Evolutionary conservation across 1,140 invertebrate genomes (phyloP).

Genomic region (Homalodisca vitripennis): DNA sequence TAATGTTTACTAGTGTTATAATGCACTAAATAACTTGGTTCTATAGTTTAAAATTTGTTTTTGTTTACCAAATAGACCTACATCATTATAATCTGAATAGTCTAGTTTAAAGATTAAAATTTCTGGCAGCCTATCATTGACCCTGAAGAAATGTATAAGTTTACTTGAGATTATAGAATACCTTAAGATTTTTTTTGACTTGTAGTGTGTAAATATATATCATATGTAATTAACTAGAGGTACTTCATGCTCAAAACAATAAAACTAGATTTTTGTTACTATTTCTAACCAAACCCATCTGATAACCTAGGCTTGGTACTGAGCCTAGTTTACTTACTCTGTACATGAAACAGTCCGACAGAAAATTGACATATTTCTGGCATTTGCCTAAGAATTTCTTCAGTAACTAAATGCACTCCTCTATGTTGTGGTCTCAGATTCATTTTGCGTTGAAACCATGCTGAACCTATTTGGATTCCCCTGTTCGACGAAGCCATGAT

Average conservation of each 20-base stretch:
- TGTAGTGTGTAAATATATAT: too few relatives aligned
- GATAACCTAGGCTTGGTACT: constrained; percentile 28
- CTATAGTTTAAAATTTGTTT: too few relatives aligned
- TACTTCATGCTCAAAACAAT: background rate
- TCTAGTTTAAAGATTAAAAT: too few relatives aligned
- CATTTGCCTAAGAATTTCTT: constrained; percentile 90
- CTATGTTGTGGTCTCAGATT: constrained; percentile 91
- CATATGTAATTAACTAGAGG: background rate
- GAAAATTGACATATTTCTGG: constrained; percentile 91
- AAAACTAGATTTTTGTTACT: too few relatives aligned
- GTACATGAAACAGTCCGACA: constrained; percentile 91
- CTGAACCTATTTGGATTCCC: constrained; percentile 88
- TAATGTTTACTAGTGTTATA: too few relatives aligned
- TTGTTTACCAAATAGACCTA: too few relatives aligned
- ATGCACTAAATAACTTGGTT: too few relatives aligned
- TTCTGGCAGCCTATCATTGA: too few relatives aligned
- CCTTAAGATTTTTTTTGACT: too few relatives aligned
- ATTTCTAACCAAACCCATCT: constrained; percentile 34
- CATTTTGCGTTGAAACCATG: constrained; percentile 96
- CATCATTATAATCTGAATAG: too few relatives aligned
- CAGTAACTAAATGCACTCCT: constrained; percentile 92
- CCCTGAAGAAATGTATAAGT: too few relatives aligned
- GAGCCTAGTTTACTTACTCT: constrained; percentile 72
- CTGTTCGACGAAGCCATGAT: constrained; percentile 82
- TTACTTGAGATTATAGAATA: too few relatives aligned